Evolutionary conservation across 2,888 invertebrate species (phyloP), one percentile per base, ranked within the genome.

Genomic region (Nomada ruficornis): DNA sequence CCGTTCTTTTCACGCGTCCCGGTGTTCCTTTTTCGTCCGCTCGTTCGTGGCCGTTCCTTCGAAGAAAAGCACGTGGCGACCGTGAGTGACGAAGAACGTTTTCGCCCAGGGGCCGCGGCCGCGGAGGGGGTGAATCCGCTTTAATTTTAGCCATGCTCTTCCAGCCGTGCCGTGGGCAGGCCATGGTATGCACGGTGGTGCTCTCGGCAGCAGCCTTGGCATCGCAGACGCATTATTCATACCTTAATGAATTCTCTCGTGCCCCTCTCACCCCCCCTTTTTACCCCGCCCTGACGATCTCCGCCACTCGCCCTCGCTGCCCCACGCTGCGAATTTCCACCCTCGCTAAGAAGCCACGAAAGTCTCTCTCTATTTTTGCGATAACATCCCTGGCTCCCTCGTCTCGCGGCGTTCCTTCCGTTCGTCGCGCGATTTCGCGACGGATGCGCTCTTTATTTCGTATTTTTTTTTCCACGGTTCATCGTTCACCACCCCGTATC

Each of bases 161-260:
- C 85, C 86, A 89, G 83, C 89, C 91, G 85, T 89, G 91, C 90
- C 90, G 90, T 88, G 86, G 90, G 83, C 90, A 90, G 88, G 88
- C 91, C 88, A 87, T 89, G 91, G 90, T 90, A 91, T 91, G 89
- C 90, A 90, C 86, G 90, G 90, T 89, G 87, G 88, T 90, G 87
- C 89, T 88, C 90, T 88, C 89, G 88, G 89, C 89, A 88, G 89
- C 91, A 92, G 91, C 92, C 93, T 93, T 93, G 92, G 92, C 93
- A 92, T 93, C 92, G 92, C 92, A 92, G 92, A 93, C 93, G 92
- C 92, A 91, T 93, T 93, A 93, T 92, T 93, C 93, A 93, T 93
- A 93, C 91, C 92, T 91, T 93, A 92, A 93, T 92, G 92, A 93
- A 93, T 93, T 93, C 92, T 90, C 91, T 90, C 90, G 89, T 86